Conservation (phyloP, 2,797 vertebrate genomes). For the Taenioides sp. region DNA sequence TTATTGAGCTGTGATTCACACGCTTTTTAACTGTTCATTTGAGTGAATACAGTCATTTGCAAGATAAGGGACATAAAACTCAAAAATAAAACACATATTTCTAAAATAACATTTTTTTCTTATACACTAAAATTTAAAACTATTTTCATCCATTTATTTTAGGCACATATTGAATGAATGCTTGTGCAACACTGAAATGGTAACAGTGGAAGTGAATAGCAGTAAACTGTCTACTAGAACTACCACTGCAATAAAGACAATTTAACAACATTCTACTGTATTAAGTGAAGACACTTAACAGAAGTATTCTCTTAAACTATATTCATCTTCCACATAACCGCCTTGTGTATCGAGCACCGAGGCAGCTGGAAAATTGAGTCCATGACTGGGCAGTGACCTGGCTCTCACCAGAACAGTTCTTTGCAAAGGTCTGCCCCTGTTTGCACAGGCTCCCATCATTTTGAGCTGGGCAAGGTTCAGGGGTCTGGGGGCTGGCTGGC, state of each 20-base stretch:
- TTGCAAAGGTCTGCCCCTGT: constrained; percentile 44
- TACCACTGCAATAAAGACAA: constrained; percentile 49
- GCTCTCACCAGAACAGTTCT: constrained; percentile 60
- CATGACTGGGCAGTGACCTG: constrained; percentile 58
- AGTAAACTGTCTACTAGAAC: constrained; percentile 23
- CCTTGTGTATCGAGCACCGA: constrained; percentile 38
- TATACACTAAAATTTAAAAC: constrained; percentile 50
- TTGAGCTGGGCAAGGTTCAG: constrained; percentile 58
- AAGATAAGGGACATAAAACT: constrained; percentile 23
- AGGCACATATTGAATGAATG: constrained; percentile 67
- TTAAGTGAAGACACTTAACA: constrained; percentile 45
- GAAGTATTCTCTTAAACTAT: constrained; percentile 57
- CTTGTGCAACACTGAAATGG: constrained; percentile 55
- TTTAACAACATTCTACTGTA: constrained; percentile 24
- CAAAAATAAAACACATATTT: constrained; percentile 18
- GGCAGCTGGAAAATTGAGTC: constrained; percentile 54
- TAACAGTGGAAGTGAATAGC: constrained; percentile 16
- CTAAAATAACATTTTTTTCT: constrained; percentile 11
- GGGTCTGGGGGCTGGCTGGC: constrained; percentile 53
- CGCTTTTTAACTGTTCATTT: constrained; percentile 49
- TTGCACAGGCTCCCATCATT: constrained; percentile 42
- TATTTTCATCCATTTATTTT: constrained; percentile 48
- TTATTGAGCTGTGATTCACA: constrained; percentile 56
- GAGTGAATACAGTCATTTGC: constrained; percentile 32
- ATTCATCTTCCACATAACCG: constrained; percentile 44